Percentiles rank a stretch among this genome's conserved stretches.
Evolutionary conservation across 2,113 vertebrate species (phyloP).

Genomic region (Solenodon paradoxus): DNA sequence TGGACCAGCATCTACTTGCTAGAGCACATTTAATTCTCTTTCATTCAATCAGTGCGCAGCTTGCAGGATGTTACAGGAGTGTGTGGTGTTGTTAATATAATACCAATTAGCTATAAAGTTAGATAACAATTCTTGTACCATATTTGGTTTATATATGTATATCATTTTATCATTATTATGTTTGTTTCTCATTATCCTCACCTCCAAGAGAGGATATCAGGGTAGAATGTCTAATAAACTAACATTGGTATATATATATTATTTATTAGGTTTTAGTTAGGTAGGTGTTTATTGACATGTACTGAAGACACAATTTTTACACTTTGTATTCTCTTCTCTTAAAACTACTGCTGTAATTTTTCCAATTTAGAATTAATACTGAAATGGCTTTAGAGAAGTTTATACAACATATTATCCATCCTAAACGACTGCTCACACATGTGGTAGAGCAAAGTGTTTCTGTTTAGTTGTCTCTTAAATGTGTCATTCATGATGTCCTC

Average conservation of each 20-base stretch:
- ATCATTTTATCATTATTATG: neutral
- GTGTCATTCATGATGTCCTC: neutral
- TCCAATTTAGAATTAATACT: neutral
- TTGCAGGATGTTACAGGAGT: neutral
- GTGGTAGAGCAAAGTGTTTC: neutral
- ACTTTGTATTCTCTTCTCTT: neutral
- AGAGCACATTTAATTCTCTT: neutral
- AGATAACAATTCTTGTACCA: neutral
- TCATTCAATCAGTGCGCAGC: neutral
- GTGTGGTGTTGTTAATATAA: neutral
- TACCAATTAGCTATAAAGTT: neutral
- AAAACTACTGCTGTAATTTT: neutral
- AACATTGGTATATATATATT: neutral
- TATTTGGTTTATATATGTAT: neutral
- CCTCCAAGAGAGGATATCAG: neutral
- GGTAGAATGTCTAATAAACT: neutral
- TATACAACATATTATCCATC: neutral
- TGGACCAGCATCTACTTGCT: neutral
- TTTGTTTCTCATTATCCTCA: neutral
- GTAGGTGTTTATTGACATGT: neutral
- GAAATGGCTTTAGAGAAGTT: neutral
- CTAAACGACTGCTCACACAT: neutral
- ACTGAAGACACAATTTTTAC: neutral
- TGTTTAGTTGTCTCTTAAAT: neutral
- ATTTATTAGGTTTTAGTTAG: neutral